Conservation (phyloP, 2,888 invertebrate species). For the Drosophila basisetae region DNA sequence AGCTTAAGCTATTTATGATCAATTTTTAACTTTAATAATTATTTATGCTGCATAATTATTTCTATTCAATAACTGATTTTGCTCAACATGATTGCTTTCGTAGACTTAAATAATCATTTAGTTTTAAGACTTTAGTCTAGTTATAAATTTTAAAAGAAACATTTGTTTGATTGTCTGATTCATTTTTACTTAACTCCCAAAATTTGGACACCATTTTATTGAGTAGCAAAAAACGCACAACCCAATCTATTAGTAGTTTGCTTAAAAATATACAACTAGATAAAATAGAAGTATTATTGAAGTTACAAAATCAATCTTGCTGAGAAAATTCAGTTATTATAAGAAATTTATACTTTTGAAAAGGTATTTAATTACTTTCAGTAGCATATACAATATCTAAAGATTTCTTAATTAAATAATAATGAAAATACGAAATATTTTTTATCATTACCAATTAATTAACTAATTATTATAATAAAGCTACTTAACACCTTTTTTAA, state of each 20-base stretch:
- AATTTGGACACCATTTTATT: too few relatives aligned
- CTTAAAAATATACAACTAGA: neutral
- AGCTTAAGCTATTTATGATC: neutral
- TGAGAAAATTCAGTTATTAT: neutral
- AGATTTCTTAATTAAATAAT: neutral
- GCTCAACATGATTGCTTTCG: neutral
- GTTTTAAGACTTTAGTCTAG: neutral
- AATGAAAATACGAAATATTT: neutral
- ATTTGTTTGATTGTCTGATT: neutral
- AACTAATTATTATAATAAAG: neutral
- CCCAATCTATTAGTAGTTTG: neutral
- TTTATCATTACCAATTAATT: neutral
- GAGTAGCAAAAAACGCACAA: neutral
- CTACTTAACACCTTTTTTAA: neutral
- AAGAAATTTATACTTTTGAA: neutral
- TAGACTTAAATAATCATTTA: neutral
- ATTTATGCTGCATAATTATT: neutral
- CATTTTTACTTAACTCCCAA: accelerated
- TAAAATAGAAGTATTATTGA: neutral
- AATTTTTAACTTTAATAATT: neutral
- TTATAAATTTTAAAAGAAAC: neutral
- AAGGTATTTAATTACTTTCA: neutral
- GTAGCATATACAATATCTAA: neutral
- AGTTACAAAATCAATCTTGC: too few relatives aligned
- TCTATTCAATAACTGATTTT: neutral